Conservation (phyloP, 1,140 invertebrate genomes). For the Tetramorium simillimum region DNA sequence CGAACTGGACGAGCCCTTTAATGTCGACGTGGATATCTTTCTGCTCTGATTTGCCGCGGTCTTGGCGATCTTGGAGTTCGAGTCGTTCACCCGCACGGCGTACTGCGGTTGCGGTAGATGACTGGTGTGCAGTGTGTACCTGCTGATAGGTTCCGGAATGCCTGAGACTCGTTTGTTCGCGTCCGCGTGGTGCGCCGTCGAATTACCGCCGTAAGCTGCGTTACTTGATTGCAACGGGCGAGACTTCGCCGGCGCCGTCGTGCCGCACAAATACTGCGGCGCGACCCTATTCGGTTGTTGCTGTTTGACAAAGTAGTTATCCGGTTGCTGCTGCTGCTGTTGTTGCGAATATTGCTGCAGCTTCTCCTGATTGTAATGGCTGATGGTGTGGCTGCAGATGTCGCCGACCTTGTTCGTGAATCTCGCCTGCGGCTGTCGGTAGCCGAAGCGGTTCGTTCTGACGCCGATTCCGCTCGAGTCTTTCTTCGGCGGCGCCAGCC, state of each 20-base stretch:
- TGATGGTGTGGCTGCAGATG: conserved; percentile 78
- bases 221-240: conserved; percentile 73
- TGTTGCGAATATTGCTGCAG: conserved; percentile 65
- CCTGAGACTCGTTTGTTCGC: conserved; percentile 66
- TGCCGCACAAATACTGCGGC: conserved; percentile 35
- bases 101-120: conserved; percentile 90
- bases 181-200: conserved; percentile 35
- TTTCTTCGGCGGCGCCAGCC: conserved; percentile 85
- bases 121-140: conserved; percentile 91
- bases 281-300: conserved; percentile 43
- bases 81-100: conserved; percentile 88
- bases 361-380: conserved; percentile 79
- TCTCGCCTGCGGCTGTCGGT: conserved; percentile 81
- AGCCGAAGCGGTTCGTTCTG: conserved; percentile 86
- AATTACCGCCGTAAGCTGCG: conserved; percentile 40
- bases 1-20: conserved; percentile 78
- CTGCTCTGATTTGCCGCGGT: conserved; percentile 88
- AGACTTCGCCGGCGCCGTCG: conserved; percentile 63
- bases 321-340: conserved; percentile 60
- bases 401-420: conserved; percentile 85
- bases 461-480: conserved; percentile 82
- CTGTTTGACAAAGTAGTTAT: conserved; percentile 62
- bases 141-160: conserved; percentile 81
- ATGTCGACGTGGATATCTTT: conserved; percentile 80
- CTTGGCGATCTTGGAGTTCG: conserved; percentile 89